Base-by-base conservation (phyloP, 2,113 vertebrate genomes). In the Anguilla rostrata region DNA sequence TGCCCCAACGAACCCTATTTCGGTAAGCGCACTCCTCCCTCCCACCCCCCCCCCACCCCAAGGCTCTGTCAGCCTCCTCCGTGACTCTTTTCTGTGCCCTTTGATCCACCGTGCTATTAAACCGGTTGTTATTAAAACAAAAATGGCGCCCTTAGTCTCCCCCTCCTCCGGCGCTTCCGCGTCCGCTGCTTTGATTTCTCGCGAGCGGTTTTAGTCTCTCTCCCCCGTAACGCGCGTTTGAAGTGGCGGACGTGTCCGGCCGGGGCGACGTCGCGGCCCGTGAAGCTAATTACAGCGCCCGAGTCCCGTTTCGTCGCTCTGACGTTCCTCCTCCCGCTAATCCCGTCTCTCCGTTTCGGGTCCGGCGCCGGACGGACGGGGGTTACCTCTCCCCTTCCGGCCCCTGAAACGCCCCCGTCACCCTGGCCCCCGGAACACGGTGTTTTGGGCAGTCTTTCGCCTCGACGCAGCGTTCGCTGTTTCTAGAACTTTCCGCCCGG, bases 1-100 rank as follows among this genome's bases (percentile, higher is more conserved):
- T 99, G 98, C 86, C 97, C 97, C 66, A 99, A 99, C 0, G 98
- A 99, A 90, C 98, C 98, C 0, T 97, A 98, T 94, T 99, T 99
- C 82, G 98, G 98, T 99, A 22, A 96, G 97, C 90, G 9, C 8
- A 7, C 22, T 1, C 8, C 29, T 22, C 16, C 22, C 34, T 34
- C 22, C n/a, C 81, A 46, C 26, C 22, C n/a, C 81, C 81, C 60
- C 2, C 18, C 60, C 4, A 1, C 63, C n/a, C 18, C 22, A 60
- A 1, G n/a, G 12, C 16, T 5, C 53, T 34, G 8, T 57, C 12
- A 16, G 22, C 82, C 49, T 9, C 15, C 1, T 6, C 20, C 26
- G 60, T 66, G 60, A 26, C 22, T 4, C 43, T 8, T 8, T 46
- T 46, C 43, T 8, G 43, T 46, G 8, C 43, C 43, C 5, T 46